phyloP scores from a whole-genome alignment of 2,113 vertebrate species.

The sheep (Ovis aries) region ARS-UI_Ramb_v3.0 NC_056055.1:127136001-127136500 shows the following conservation, averaged over 20 bases:
- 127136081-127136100: not conserved
- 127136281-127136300: not conserved
- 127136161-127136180: slow-evolving; percentile 48
- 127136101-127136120: slow-evolving; percentile 46
- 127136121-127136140: slow-evolving; percentile 30
- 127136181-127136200: slow-evolving; percentile 29
- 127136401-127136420: not conserved
- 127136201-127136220: not conserved
- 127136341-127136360: not conserved
- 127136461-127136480: not conserved
- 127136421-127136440: not conserved
- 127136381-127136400: not conserved
- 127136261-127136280: not conserved
- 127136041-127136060: not conserved
- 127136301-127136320: slow-evolving; percentile 27
- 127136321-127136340: not conserved
- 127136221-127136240: not conserved
- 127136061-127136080: slow-evolving; percentile 36
- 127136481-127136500: not conserved
- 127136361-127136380: not conserved
- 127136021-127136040: not conserved
- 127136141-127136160: slow-evolving; percentile 45
- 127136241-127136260: slow-evolving; percentile 28
- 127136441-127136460: not conserved
- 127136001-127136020: not conserved